Evolutionary conservation across 2,888 invertebrate species (phyloP), one percentile per base, ranked within the genome.

Genomic region (Tetragnatha montana): DNA sequence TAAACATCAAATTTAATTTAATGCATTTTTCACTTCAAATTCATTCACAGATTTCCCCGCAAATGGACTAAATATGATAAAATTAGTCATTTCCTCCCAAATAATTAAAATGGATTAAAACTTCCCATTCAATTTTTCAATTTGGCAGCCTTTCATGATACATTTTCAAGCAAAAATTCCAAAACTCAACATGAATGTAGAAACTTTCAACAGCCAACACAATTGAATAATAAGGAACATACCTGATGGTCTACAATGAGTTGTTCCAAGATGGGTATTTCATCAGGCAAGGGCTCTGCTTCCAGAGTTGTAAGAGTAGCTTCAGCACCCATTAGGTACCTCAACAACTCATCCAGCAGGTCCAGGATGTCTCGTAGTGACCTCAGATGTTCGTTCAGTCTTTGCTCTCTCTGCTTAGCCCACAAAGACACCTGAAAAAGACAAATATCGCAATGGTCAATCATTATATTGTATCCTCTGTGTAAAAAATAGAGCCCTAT

Each of bases 281-380:
- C 97, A 93, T 98, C 97, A 0, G 98, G 98, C 82, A 99, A 94
- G 0, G 97, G 96, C 94, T 98, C 97, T 1, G 96, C 95, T 94
- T 98, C 98, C 91, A 97, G 94, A 74, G 96, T 95, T 12, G 95
- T 94, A 91, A 99, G 94, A 0, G 96, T 97, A 91, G 96, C 96
- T 94, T 99, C 98, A 35, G 98, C 95, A 47, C 96, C 96, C 91
- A 96, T 95, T 91, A 99, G 95, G 98, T 99, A 99, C n/a, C 96
- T 96, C 91, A 99, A 95, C 89, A 99, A 95, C 93, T 99, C 98
- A 93, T 98, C 98, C 90, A 99, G 95, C 82, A 97, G 96, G 78
- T 96, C 96, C 92, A 98, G 97, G 92, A 98, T 95, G 93, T 97
- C 97, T 93, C 96, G 95, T 71, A 97, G 94, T 81, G 96, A 96